These are phyloP conservation scores for Sakesphorus luctuosus DNA, from an alignment of 2,113 vertebrate genomes.

Conservation along the genomic window DNA sequence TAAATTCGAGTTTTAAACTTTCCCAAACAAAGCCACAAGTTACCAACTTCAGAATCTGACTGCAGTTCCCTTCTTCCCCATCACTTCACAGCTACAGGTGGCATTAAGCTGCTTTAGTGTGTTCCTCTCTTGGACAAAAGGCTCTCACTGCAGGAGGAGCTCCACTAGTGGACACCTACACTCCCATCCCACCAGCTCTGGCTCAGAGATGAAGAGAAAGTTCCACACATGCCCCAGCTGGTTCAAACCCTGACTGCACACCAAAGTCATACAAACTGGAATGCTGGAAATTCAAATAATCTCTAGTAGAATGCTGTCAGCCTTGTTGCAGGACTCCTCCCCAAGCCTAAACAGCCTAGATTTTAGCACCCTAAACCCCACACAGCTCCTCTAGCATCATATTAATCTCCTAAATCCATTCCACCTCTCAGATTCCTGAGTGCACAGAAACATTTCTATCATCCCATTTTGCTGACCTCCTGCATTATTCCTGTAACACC, in stretches of 20 bases:
- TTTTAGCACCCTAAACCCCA: neutral
- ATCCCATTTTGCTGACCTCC: neutral
- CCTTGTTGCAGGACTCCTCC: neutral
- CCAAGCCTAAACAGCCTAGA: neutral
- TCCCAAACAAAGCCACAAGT: neutral
- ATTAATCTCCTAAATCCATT: neutral
- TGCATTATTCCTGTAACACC: neutral
- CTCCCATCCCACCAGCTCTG: neutral
- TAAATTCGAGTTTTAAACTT: neutral
- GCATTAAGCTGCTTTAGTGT: neutral
- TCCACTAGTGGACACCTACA: neutral
- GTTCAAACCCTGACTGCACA: neutral
- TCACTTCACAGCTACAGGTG: accelerated
- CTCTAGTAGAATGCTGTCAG: accelerated
- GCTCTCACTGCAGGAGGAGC: neutral
- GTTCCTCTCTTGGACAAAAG: no score
- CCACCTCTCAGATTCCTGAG: neutral
- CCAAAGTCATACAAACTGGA: neutral
- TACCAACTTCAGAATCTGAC: neutral
- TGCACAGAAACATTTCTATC: neutral
- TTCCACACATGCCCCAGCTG: accelerated
- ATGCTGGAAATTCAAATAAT: neutral
- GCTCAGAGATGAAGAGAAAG: neutral
- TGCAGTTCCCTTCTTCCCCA: neutral
- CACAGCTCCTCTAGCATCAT: neutral